Conservation (phyloP, 2,113 vertebrate genomes). For the Thinocorus orbignyianus region DNA sequence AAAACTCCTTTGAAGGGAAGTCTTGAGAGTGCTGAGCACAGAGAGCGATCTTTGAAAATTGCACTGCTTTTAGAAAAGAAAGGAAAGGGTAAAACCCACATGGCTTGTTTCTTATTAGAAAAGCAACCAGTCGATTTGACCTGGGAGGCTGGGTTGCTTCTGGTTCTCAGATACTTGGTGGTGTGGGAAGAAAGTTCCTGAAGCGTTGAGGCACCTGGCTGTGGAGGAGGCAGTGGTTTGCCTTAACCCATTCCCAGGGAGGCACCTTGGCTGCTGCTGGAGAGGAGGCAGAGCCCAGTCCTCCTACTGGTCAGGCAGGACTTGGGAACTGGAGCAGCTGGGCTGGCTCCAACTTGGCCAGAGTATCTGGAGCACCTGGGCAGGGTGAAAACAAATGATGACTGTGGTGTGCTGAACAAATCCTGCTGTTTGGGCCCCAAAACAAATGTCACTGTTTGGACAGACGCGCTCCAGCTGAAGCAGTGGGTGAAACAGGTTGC, state of each 20-base stretch:
- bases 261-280: not conserved
- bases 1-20: not conserved
- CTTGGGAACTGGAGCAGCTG: not conserved
- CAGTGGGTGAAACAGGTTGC: too few relatives aligned
- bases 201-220: not conserved
- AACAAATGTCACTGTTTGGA: accelerated
- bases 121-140: not conserved
- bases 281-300: not conserved
- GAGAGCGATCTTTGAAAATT: not conserved
- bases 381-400: not conserved
- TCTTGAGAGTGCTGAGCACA: not conserved
- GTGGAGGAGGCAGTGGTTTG: not conserved
- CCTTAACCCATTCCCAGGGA: not conserved
- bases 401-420: not conserved
- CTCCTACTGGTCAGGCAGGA: not conserved
- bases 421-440: not conserved
- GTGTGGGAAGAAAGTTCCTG: not conserved
- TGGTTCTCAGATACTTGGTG: not conserved
- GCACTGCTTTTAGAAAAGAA: not conserved
- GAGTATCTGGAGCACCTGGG: not conserved
- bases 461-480: not conserved
- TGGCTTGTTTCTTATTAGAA: not conserved
- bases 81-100: not conserved
- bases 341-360: not conserved
- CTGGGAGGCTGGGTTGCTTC: not conserved